phyloP scores from a whole-genome alignment of 2,113 vertebrate genomes.

The Passer montanus region DNA sequence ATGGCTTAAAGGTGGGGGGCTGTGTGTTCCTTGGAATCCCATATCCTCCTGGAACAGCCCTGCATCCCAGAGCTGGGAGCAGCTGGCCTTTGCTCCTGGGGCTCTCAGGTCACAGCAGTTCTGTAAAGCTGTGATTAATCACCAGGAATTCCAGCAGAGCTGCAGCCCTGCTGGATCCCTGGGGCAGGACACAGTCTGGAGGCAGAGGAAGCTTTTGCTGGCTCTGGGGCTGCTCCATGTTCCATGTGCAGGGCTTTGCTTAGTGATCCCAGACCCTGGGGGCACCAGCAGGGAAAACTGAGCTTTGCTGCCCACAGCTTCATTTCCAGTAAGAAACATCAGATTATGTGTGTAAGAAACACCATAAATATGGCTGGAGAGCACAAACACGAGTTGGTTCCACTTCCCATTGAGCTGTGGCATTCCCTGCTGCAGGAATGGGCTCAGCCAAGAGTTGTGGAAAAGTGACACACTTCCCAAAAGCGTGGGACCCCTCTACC shows the following conservation, averaged over 20 bases:
- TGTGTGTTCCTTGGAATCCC: not conserved
- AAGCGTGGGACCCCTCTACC: not conserved
- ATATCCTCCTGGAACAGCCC: not conserved
- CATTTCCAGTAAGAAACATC: not conserved
- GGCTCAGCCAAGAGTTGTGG: not conserved
- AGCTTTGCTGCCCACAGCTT: not conserved
- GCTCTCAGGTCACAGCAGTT: fast-evolving
- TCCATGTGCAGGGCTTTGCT: not conserved
- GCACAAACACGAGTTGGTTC: fast-evolving
- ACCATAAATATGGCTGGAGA: fast-evolving
- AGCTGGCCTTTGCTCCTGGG: not conserved
- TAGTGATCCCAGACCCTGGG: not conserved
- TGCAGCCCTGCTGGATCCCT: not conserved
- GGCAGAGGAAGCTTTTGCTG: not conserved
- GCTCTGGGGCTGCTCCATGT: not conserved
- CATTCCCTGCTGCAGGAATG: not conserved
- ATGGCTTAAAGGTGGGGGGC: not conserved
- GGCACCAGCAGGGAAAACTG: not conserved
- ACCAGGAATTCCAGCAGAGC: not conserved
- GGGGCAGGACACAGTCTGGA: not conserved
- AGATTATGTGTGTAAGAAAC: not conserved
- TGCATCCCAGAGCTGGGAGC: not conserved
- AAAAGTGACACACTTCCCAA: fast-evolving
- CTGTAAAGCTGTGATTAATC: too few species aligned
- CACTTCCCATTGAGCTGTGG: fast-evolving